Evolutionary conservation across 2,888 invertebrate genomes (phyloP), one percentile per base, ranked within the genome.

Genomic region (Caenorhabditis imperialis): DNA sequence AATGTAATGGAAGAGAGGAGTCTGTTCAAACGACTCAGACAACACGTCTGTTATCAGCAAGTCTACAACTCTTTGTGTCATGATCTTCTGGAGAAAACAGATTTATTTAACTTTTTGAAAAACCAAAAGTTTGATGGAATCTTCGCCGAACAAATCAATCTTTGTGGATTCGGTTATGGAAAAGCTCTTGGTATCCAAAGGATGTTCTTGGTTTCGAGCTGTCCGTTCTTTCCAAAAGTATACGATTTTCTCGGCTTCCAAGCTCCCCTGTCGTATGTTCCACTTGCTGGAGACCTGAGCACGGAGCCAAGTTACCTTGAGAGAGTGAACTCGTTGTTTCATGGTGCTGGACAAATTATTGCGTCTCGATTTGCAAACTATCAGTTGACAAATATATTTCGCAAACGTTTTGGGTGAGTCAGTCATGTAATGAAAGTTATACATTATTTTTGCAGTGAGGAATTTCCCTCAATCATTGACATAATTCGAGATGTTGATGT

Each of bases 161-260:
- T 75, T 1, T 82, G 81, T 48, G 83, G 83, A 12, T 51, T 69
- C 30, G 81, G 75, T 12, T 63, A 83, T 30, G 72, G 75, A 6
- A 62, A 81, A 6, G 71, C 75, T 20, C 38, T 83, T 1, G 81
- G 73, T 1, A 83, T 83, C 30, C 69, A 58, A 25, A 62, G 71
- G 16, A 50, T 75, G 14, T 78, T 82, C 30, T 54, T 78, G 25
- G 63, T 83, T 8, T 76, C 81, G 3, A 83, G 82, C 81, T 81
- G 10, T n/a, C 10, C 22, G 0, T 2, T 12, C 5, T 10, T 44
- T 50, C 23, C 6, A 7, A 18, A 12, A 22, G 2, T 23, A 22
- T 10, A 51, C 1, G 23, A 20, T 14, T 45, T 37, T 8, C 1
- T 42, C 20, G 2, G 10, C 2, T 65, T 16, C 35, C n/a, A n/a